phyloP scores from a whole-genome alignment of 2,888 invertebrate species.

The Mesorhabditis sp. region DNA sequence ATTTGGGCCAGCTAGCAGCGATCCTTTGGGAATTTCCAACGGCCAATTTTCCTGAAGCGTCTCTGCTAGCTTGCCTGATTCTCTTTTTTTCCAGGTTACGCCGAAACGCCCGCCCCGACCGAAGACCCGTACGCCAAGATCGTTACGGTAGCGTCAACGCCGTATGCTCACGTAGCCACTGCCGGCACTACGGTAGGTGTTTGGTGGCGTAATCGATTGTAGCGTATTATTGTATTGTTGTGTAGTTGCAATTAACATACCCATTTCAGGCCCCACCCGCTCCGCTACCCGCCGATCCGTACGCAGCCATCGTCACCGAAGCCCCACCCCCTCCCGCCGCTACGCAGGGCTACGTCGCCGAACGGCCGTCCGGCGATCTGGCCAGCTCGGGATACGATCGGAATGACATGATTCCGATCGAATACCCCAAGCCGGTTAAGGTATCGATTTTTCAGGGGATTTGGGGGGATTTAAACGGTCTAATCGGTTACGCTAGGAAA shows the following conservation, averaged over 20 bases:
- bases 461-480: too few relatives aligned
- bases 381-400: conserved; percentile 6
- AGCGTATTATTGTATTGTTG: not conserved
- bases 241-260: not conserved
- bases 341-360: not conserved
- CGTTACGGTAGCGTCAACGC: not conserved
- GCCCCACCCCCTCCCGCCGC: not conserved
- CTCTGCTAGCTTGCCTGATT: not conserved
- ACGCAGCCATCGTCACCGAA: not conserved
- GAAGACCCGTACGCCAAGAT: not conserved
- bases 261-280: not conserved
- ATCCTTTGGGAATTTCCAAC: too few relatives aligned
- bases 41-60: too few relatives aligned
- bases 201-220: not conserved
- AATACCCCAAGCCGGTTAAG: conserved; percentile 4
- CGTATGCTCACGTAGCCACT: not conserved
- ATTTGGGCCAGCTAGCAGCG: too few relatives aligned
- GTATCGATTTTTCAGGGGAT: not conserved
- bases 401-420: not conserved
- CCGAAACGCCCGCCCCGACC: not conserved
- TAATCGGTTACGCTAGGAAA: too few relatives aligned
- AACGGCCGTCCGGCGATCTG: not conserved
- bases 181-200: not conserved
- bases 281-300: not conserved
- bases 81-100: not conserved